phyloP scores from a whole-genome alignment of 2,888 invertebrate genomes.

The Gastrophysa polygoni region DNA sequence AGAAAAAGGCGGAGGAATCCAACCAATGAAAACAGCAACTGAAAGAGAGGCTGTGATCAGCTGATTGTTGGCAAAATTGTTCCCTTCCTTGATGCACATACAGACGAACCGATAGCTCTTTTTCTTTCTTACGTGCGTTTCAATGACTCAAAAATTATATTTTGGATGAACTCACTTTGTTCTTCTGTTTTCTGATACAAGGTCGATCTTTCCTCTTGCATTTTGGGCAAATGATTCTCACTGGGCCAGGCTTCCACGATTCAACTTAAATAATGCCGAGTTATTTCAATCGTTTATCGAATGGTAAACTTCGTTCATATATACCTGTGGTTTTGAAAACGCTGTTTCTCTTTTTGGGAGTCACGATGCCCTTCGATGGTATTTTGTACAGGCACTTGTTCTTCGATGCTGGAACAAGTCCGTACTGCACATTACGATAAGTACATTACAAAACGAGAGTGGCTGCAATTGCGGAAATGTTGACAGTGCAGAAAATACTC shows the following conservation, averaged over 20 bases:
- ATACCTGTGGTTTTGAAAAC: constrained; percentile 39
- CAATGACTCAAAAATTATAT: too few species aligned
- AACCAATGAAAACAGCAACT: too few species aligned
- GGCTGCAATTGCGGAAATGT: too few species aligned
- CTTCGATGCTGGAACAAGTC: background rate
- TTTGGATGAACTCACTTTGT: constrained; percentile 43
- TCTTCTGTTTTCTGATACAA: constrained; percentile 51
- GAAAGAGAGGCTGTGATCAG: too few species aligned
- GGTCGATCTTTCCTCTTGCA: constrained; percentile 49
- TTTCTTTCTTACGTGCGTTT: too few species aligned
- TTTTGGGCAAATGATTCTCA: constrained; percentile 44
- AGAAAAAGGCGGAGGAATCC: too few species aligned
- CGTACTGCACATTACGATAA: too few species aligned
- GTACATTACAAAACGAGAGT: too few species aligned
- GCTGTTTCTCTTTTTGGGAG: background rate
- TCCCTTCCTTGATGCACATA: too few species aligned
- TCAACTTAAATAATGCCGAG: constrained; percentile 44
- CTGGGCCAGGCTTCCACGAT: constrained; percentile 51
- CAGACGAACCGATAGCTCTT: too few species aligned
- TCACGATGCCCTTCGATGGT: background rate
- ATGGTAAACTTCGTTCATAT: background rate
- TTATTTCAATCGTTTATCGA: background rate
- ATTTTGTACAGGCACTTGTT: background rate
- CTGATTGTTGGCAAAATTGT: too few species aligned
- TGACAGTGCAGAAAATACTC: too few species aligned